A percentile compares a stretch with the other conserved stretches of the same genome.
Conservation (phyloP, 2,888 invertebrate genomes). For the Alviniconcha strummeri region DNA sequence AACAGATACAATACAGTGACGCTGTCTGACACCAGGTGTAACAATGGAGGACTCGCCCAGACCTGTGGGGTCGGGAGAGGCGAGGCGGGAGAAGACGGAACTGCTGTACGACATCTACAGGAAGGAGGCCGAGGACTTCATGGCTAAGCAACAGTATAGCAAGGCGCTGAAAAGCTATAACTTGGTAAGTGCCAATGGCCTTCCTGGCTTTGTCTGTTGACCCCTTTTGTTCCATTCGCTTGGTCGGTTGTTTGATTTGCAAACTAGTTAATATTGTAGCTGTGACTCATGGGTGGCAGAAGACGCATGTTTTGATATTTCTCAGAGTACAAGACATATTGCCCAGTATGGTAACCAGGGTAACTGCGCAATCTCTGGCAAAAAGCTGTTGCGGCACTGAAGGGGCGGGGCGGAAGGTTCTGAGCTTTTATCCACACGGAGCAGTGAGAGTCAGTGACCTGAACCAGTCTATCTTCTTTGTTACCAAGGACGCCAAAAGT, state of each 20-base stretch:
- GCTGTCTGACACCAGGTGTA: neutral
- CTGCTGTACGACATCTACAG: constrained; percentile 33
- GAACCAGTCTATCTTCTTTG: no score
- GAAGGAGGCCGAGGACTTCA: constrained; percentile 25
- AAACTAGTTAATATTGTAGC: neutral
- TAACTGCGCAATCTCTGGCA: no score
- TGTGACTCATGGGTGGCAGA: neutral
- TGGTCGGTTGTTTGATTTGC: no score
- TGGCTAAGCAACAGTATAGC: constrained; percentile 21
- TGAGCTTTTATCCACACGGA: no score
- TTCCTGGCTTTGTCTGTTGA: neutral
- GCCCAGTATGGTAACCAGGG: no score
- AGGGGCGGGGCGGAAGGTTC: no score
- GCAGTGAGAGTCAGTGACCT: no score
- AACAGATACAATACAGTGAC: neutral
- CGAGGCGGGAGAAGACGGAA: constrained; percentile 1
- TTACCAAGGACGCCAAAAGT: no score
- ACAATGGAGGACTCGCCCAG: constrained; percentile 13
- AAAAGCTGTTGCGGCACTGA: no score
- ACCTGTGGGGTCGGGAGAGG: neutral
- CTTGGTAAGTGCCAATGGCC: constrained; percentile 4
- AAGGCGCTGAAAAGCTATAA: constrained; percentile 25
- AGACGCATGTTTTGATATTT: neutral
- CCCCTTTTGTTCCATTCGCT: neutral
- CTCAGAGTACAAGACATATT: no score